Evolutionary conservation across 2,113 vertebrate genomes (phyloP), one percentile per base, ranked within the genome.

Genomic region (Mormyrus lacerda): DNA sequence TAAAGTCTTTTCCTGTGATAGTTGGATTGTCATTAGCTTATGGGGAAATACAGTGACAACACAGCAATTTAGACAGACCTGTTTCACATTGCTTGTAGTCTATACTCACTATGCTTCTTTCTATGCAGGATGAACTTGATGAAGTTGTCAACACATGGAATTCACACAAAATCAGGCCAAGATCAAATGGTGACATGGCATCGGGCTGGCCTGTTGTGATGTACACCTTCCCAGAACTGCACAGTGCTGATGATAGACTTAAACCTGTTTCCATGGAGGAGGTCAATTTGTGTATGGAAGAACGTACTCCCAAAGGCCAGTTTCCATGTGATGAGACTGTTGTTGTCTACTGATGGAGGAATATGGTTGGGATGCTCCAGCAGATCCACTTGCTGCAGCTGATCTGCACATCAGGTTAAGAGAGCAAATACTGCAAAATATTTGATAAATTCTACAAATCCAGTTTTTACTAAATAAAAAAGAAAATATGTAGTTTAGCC

Each of bases 21-120:
- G 50, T 51, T 51, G 15, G 50, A 51, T 15, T 51, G 15, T 51
- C 50, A 51, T 73, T 73, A 73, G n/a, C 69, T n/a, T n/a, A 73
- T 73, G 69, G 69, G 69, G 69, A 35, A n/a, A 73, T 73, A 73
- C 69, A 73, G 69, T 73, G 69, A 73, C 69, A 73, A 73, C 69
- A 35, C 69, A 73, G 69, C 17, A 73, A 73, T 35, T 35, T 73
- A 73, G 69, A 35, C 69, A 73, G 69, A 73, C 69, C 69, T 4
- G 13, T 73, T 73, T 73, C 24, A 73, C 69, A 73, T 35, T 13
- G 69, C 31, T 73, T 73, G 69, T 73, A 73, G 31, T 73, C 69
- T 73, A n/a, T 73, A 73, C 31, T 73, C 31, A 73, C 24, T 73
- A 35, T 73, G 69, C 69, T 73, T 73, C 69, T 73, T 73, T 73